Evolutionary conservation across 2,113 vertebrate genomes (phyloP).

Genomic region (Thalassarche chlororhynchos): DNA sequence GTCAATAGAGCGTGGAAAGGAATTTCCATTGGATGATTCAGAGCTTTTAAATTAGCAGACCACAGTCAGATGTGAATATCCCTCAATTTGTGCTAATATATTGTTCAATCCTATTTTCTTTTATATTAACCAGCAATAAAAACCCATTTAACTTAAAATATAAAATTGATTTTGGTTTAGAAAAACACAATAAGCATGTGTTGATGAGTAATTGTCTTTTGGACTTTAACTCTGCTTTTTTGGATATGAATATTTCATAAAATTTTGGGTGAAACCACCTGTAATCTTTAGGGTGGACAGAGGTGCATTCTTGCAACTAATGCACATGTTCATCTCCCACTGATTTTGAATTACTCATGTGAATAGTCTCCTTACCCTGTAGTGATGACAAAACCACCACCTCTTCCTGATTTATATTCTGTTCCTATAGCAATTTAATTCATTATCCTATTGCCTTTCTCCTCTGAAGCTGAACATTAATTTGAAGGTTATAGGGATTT

Average conservation of each 20-base stretch:
- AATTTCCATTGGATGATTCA: not conserved
- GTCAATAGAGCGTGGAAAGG: not conserved
- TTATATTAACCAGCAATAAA: not conserved
- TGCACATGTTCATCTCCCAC: not conserved
- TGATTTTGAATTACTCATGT: not conserved
- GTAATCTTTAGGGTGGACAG: not conserved
- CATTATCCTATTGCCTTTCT: constrained; percentile 36
- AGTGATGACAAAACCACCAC: not conserved
- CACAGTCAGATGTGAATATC: not conserved
- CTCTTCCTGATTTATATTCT: constrained; percentile 35
- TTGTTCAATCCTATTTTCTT: not conserved
- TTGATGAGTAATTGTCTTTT: not conserved
- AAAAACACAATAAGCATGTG: not conserved
- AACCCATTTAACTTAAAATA: not conserved
- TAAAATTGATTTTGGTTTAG: not conserved
- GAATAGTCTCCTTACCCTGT: not conserved
- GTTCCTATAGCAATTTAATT: constrained; percentile 29
- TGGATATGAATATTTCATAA: not conserved
- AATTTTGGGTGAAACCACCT: not conserved
- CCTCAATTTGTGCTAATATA: not conserved
- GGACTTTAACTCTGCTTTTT: not conserved
- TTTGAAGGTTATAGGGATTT: constrained; percentile 51
- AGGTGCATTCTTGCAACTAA: not conserved
- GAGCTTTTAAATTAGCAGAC: not conserved
- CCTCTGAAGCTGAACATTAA: constrained; percentile 39